Evolutionary conservation across 2,113 vertebrate species (phyloP), one percentile per base, ranked within the genome.

Genomic region (Bubalus kerabau): DNA sequence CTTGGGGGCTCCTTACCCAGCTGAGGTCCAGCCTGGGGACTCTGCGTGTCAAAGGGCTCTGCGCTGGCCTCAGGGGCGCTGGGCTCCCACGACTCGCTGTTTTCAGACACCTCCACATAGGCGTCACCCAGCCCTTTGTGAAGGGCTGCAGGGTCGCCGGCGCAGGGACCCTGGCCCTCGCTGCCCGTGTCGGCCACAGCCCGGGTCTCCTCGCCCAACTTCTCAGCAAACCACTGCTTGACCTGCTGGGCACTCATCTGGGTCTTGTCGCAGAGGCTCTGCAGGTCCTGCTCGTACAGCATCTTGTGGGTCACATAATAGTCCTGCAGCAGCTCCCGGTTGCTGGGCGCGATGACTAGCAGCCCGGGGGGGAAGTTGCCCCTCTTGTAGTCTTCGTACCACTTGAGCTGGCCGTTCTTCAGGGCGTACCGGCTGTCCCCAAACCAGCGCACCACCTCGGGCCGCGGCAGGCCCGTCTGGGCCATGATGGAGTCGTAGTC

Each of bases 391-490:
- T 99, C 99, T 97, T 99, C 99, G 76, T 99, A 99, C 99, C 99
- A 99, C 98, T 99, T 99, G 64, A 99, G 99, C 97, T 99, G 99
- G 62, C 99, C 99, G 2, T 99, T 99, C 98, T 99, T 99, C 95
- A 99, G 99, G 97, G 99, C 99, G 0, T 99, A 99, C 5, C 99
- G 99, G 95, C 99, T 99, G 97, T 99, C 99, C 26, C 99, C 99
- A 0, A 99, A 99, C 99, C 99, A 99, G 97, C 99, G 99, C 89
- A 99, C 99, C 90, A 99, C 99, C 96, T 99, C 99, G 0, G 99
- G 99, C 60, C 99, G 98, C 0, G 99, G 99, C 97, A 99, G 98
- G 52, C 99, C 99, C 0, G 99, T 99, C 85, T 99, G 99, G 26
- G 99, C 98, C 96, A 99, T 99, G 56, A 99, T 98, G 57, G 99